These are phyloP conservation scores for Uria aalge DNA, from an alignment of 2,113 vertebrate genomes.

Conservation along the genomic window DNA sequence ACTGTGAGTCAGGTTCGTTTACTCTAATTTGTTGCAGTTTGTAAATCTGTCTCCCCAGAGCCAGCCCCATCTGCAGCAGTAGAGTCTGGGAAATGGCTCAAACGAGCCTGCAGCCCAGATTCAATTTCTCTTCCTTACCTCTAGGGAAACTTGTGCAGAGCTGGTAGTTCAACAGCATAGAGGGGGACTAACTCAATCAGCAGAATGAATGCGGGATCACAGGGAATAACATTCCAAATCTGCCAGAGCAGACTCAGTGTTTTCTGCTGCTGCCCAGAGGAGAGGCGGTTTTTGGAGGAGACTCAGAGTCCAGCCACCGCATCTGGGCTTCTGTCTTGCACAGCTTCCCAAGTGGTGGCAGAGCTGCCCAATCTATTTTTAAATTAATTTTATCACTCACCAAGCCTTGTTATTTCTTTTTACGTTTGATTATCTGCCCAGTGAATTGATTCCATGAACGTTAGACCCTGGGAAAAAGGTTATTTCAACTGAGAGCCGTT, in stretches of 20 bases:
- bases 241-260: neutral
- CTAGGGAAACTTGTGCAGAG: neutral
- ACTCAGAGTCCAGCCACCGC: neutral
- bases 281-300: neutral
- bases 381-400: neutral
- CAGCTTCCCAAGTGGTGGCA: neutral
- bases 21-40: conserved; percentile 31
- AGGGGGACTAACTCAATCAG: neutral
- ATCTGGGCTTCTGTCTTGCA: neutral
- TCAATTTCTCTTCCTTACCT: conserved; percentile 22
- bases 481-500: neutral
- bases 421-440: neutral
- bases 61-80: conserved; percentile 24
- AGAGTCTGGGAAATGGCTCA: conserved; percentile 1
- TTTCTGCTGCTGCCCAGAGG: neutral
- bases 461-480: neutral
- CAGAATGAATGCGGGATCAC: neutral
- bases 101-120: neutral
- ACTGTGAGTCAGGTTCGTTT: neutral
- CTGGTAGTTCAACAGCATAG: neutral
- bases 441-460: neutral
- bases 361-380: neutral
- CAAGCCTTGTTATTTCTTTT: neutral
- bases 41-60: conserved; percentile 43
- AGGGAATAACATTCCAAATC: neutral